Evolutionary conservation across 2,797 vertebrate species (phyloP).

Genomic region (Phaenicophaeus curvirostris): DNA sequence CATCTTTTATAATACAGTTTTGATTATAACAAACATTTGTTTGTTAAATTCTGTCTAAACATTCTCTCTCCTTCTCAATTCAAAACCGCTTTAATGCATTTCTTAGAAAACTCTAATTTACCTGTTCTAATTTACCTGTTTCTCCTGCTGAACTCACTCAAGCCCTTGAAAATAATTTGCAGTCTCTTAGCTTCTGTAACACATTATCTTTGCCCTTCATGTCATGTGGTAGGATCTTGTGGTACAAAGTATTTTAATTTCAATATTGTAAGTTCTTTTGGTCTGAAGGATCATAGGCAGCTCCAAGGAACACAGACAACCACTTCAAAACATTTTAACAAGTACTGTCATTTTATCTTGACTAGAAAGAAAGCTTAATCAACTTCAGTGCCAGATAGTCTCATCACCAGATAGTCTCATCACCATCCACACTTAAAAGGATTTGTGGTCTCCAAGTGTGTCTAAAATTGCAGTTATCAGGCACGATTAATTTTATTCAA

Average conservation of each 20-base stretch:
- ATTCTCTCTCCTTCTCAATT: neutral
- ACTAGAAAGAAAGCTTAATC: slow-evolving; percentile 63
- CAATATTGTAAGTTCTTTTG: slow-evolving; percentile 33
- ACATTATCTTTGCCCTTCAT: slow-evolving; percentile 1
- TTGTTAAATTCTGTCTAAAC: slow-evolving; percentile 30
- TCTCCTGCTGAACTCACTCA: slow-evolving; percentile 2
- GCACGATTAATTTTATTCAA: neutral
- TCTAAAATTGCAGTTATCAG: neutral
- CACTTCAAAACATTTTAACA: slow-evolving; percentile 47
- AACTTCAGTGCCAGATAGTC: slow-evolving; percentile 23
- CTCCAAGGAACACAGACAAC: slow-evolving; percentile 3
- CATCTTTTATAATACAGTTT: slow-evolving; percentile 18
- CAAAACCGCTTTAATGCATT: slow-evolving; percentile 4
- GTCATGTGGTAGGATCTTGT: neutral
- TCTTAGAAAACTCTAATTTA: slow-evolving; percentile 47
- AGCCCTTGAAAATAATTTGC: slow-evolving; percentile 32
- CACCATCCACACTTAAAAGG: neutral
- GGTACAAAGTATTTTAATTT: slow-evolving; percentile 31
- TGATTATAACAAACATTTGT: slow-evolving; percentile 33
- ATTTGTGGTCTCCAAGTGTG: neutral
- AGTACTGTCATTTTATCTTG: slow-evolving; percentile 32
- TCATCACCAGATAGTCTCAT: neutral
- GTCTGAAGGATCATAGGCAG: slow-evolving; percentile 24
- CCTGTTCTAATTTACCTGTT: slow-evolving; percentile 58
- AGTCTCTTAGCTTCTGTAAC: neutral